Evolutionary conservation across 2,888 invertebrate genomes (phyloP), one percentile per base, ranked within the genome.

Genomic region (Napeogenes sylphis): DNA sequence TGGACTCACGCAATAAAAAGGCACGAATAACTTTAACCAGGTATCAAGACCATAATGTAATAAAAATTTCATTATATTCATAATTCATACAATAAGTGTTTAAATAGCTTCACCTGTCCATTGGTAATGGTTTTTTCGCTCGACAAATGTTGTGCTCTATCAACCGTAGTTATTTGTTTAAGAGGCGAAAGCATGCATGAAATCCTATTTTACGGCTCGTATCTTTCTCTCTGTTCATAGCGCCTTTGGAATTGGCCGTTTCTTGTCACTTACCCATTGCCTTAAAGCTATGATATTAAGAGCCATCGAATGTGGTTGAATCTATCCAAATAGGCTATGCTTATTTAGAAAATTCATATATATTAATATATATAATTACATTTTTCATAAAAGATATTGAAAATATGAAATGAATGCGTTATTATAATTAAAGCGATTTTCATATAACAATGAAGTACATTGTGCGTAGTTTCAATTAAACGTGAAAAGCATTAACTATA

Each of bases 121-220:
- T 21, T 0, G 21, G 68, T 68, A 80, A 79, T 12, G 10, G 10
- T 51, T 51, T 30, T 51, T 51, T 51, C 80, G 83, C 83, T 87
- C 80, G 84, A 83, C 83, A 85, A 84, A 87, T 85, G 84, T 87
- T 84, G 82, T 79, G 83, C 74, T 81, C 82, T 84, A 85, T 87
- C 87, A 87, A 85, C 86, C 87, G 84, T 85, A 81, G 83, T 84
- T 85, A 86, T 88, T 87, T 87, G 87, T 87, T 89, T 88, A 88
- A 89, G 87, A 84, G 80, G 81, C 79, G 81, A 83, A 84, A 81
- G 86, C 85, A 88, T 87, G 89, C 90, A 84, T 90, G 88, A 90
- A 90, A 90, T 90, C 86, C 85, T 87, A 86, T 90, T 90, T 89
- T 85, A 88, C 89, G 88, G 85, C 83, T 87, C 86, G 87, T 82